Evolutionary conservation across 2,888 invertebrate species (phyloP).

Genomic region (Caenorhabditis afra): DNA sequence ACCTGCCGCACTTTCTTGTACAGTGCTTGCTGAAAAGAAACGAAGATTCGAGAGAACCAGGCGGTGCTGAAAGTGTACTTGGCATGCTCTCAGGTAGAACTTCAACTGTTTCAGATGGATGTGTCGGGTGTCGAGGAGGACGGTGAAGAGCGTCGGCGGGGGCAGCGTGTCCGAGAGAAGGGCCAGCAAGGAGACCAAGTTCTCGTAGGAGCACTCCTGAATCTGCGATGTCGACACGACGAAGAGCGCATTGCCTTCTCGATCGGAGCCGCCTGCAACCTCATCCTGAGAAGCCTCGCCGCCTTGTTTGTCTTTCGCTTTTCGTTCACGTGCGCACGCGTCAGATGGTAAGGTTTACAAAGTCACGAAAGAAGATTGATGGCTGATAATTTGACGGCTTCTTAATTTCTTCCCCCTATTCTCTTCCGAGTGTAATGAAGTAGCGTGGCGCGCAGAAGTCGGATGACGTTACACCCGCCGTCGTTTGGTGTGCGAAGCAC

Average conservation of each 20-base stretch:
- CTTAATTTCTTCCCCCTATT: constrained; percentile 5
- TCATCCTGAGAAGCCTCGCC: neutral
- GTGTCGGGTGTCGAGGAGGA: constrained; percentile 75
- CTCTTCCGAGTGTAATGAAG: constrained; percentile 27
- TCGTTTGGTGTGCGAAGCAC: constrained; percentile 5
- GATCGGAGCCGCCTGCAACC: constrained; percentile 56
- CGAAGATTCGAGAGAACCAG: neutral
- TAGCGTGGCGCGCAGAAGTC: constrained; percentile 14
- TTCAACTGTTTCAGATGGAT: constrained; percentile 71
- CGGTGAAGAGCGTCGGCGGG: constrained; percentile 64
- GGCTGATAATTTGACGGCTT: constrained; percentile 23
- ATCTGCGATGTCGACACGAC: constrained; percentile 49
- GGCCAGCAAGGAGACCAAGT: constrained; percentile 68
- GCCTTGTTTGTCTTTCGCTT: constrained; percentile 7
- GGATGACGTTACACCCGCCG: constrained; percentile 41
- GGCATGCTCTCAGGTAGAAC: constrained; percentile 73
- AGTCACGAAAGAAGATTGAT: constrained; percentile 23
- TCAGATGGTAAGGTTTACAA: neutral
- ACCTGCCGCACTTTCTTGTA: constrained; percentile 74
- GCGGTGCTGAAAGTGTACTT: constrained; percentile 37
- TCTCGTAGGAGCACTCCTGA: constrained; percentile 64
- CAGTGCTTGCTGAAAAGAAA: constrained; percentile 72
- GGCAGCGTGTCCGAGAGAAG: constrained; percentile 53
- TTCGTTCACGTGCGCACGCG: neutral
- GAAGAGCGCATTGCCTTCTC: constrained; percentile 52